Evolutionary conservation across 2,888 invertebrate genomes (phyloP), one percentile per base, ranked within the genome.

Genomic region (Empis livida): DNA sequence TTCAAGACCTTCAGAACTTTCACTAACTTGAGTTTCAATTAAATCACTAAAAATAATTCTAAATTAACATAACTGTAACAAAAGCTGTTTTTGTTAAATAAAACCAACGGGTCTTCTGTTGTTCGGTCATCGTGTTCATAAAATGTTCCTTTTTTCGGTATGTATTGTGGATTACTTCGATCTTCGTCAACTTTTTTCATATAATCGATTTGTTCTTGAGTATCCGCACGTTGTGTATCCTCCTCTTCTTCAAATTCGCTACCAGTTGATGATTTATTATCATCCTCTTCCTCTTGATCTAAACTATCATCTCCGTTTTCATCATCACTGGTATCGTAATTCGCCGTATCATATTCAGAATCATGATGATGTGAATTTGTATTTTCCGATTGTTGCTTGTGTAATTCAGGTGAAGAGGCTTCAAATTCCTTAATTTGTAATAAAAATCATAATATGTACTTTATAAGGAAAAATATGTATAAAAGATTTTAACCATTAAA

Each of bases 91-190:
- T 14, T 49, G 1, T 30, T n/a, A 9, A 3, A 23, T 15, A 17
- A 42, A 44, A 60, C 65, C 70, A 67, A 80, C 80, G 73, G 73
- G 54, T 79, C 79, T 43, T 82, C 84, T 16, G 81, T 80, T 6
- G 88, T 89, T 52, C 93, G 74, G 61, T 92, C 91, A 62, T 96
- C 96, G 60, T 96, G 96, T 58, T 96, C 96, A 61, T 96, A 96
- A 67, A 96, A 96, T 1, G 90, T 90, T 1, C 96, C 96, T 55
- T 86, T 78, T 65, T 95, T 92, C 0, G 96, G 96, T 56, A 96
- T 94, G 68, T 94, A 96, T 61, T 96, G 95, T 2, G 96, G 96
- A 72, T 96, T 95, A 63, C 93, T 85, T 39, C 90, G 77, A 63
- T 96, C 96, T 64, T 95, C 94, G 62, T 95, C 95, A 3, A 94